These are phyloP conservation scores for Atractosteus spatula DNA, from an alignment of 2,113 vertebrate species.

Conservation along the genomic window DNA sequence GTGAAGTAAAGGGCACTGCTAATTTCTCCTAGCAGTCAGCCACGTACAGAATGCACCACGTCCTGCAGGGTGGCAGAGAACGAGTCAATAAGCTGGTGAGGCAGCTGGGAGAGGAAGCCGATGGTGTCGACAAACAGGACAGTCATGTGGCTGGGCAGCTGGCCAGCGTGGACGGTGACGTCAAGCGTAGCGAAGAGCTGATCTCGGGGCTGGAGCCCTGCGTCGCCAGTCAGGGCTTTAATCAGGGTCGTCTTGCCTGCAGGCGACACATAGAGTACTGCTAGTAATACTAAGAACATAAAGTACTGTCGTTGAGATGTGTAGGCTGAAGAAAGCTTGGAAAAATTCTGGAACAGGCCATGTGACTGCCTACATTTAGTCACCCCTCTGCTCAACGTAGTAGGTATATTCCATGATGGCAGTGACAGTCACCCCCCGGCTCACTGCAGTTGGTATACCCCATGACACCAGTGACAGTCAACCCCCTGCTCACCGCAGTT, in stretches of 20 bases:
- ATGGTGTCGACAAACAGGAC: constrained; percentile 90
- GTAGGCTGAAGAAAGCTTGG: no score
- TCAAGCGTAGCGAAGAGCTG: constrained; percentile 90
- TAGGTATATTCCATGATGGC: no score
- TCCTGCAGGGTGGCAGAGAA: constrained; percentile 91
- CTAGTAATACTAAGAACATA: no score
- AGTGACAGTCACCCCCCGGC: no score
- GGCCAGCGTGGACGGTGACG: constrained; percentile 81
- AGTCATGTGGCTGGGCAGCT: constrained; percentile 70
- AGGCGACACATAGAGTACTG: no score
- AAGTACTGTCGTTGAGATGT: no score
- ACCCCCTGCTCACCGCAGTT: no score
- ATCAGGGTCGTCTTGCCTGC: constrained; percentile 92
- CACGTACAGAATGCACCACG: constrained; percentile 78
- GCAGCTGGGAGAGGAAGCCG: constrained; percentile 91
- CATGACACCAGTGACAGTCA: no score
- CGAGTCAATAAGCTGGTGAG: constrained; percentile 84
- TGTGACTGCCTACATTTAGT: no score
- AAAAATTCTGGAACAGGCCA: no score
- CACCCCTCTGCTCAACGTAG: no score
- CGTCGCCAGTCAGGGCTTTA: constrained; percentile 83
- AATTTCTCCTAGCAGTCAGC: background rate
- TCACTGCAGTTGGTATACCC: no score
- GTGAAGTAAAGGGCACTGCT: background rate
- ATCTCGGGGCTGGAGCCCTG: constrained; percentile 71